Percentiles rank a stretch among this genome's conserved stretches.
These are phyloP conservation scores for Ophion slaviceki DNA, from an alignment of 2,888 invertebrate species.

Conservation along the genomic window DNA sequence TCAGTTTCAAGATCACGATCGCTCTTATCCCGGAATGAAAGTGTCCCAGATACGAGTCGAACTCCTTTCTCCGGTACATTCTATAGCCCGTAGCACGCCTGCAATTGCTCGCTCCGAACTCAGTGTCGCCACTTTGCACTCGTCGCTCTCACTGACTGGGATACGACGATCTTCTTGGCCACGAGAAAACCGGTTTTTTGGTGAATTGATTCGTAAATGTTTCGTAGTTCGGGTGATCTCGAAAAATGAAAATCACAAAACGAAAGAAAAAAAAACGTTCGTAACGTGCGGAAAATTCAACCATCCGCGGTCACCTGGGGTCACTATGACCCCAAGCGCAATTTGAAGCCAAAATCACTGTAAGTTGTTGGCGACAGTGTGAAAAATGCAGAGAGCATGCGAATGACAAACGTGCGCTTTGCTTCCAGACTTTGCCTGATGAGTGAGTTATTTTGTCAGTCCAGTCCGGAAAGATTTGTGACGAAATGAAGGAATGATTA, in stretches of 20 bases:
- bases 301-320: too few relatives aligned
- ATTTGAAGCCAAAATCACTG: too few relatives aligned
- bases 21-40: conserved; percentile 79
- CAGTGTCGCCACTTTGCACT: conserved; percentile 34
- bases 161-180: background rate
- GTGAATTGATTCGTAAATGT: background rate
- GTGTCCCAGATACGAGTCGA: conserved; percentile 79
- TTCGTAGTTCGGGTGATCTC: background rate
- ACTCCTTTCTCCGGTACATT: conserved; percentile 79
- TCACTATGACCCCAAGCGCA: too few relatives aligned
- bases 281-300: too few relatives aligned
- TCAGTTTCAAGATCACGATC: conserved; percentile 83
- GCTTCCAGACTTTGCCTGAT: too few relatives aligned
- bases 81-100: conserved; percentile 29
- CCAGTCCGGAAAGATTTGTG: too few relatives aligned
- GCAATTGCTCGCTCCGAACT: conserved; percentile 25
- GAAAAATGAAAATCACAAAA: background rate
- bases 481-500: too few relatives aligned
- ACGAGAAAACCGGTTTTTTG: background rate
- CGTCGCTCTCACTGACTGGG: conserved; percentile 47
- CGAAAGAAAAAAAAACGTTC: too few relatives aligned
- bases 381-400: too few relatives aligned
- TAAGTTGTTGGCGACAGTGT: too few relatives aligned
- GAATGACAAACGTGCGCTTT: too few relatives aligned
- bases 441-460: too few relatives aligned